Base-by-base conservation (phyloP, 2,888 invertebrate genomes). In the Nesidiocoris tenuis region DNA sequence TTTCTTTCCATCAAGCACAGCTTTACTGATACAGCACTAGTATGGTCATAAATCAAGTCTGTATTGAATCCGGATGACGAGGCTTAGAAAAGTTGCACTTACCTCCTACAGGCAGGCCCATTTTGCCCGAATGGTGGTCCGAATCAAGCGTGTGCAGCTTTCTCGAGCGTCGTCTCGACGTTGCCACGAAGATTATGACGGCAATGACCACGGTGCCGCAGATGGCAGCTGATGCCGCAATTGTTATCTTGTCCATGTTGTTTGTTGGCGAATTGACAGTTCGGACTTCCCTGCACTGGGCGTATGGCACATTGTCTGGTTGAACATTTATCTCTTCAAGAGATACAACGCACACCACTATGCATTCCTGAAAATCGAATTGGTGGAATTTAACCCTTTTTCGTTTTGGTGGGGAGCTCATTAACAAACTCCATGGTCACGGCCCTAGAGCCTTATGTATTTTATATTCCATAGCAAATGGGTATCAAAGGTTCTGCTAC, bases 201-300 rank as follows among this genome's bases (percentile, higher is more conserved):
- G 95, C 95, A 63, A 95, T 90, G 77, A 95, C 91, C 81, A 96
- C 94, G 59, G 95, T 95, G 59, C 93, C 94, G 84, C 95, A 95
- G 82, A 96, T 95, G 76, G 95, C 95, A 19, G 95, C 95, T 82
- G 94, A 94, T 1, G 95, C 95, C 22, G 93, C 95, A 82, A 96
- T 96, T 71, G 96, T 95, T 82, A 96, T 94, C 84, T 95, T 95
- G 85, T 96, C 96, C 93, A 95, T 94, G 85, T 94, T 93, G 75
- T 93, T 92, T 71, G 93, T 90, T 64, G 92, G 90, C 18, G 93
- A 90, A 65, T 91, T 89, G 65, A 92, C 92, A 1, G 94, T 95
- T 78, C 95, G 90, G 75, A 95, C 92, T 85, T 96, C 96, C 72
- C 93, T 89, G 82, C 96, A 96, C 84, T 94, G 95, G 78, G 88